Conservation (phyloP, 2,888 invertebrate species). For the Aethes cnicana region DNA sequence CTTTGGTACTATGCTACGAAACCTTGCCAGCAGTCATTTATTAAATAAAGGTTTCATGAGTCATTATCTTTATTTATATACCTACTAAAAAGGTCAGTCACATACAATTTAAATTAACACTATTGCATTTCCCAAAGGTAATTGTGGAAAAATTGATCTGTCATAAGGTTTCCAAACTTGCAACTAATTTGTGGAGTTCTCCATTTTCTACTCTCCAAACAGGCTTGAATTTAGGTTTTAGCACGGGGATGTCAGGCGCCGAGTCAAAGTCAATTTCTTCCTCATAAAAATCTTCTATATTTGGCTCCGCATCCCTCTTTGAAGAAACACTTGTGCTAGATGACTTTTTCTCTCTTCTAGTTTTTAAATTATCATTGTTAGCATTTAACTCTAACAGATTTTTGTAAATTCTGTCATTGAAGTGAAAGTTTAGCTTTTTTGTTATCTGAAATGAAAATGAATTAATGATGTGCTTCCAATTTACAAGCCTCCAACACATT, state of each 20-base stretch:
- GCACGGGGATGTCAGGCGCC: slow-evolving; percentile 55
- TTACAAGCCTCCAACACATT: no score
- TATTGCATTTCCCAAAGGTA: background rate
- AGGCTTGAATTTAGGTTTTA: slow-evolving; percentile 60
- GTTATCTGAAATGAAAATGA: slow-evolving; percentile 59
- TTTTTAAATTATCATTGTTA: slow-evolving; percentile 50
- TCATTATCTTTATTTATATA: no score
- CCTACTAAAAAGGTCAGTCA: background rate
- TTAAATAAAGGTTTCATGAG: no score
- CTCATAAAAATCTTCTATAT: slow-evolving; percentile 72
- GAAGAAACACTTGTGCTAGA: slow-evolving; percentile 38
- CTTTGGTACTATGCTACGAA: no score
- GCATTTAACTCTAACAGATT: slow-evolving; percentile 73
- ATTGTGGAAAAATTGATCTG: slow-evolving; percentile 22
- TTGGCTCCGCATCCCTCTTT: slow-evolving; percentile 71
- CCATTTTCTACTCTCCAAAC: slow-evolving; percentile 58
- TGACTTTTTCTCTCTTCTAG: slow-evolving; percentile 49
- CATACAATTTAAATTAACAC: no score
- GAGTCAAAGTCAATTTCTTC: slow-evolving; percentile 58
- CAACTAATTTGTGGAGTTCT: slow-evolving; percentile 59
- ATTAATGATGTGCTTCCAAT: no score
- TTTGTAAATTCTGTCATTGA: slow-evolving; percentile 71
- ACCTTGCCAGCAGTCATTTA: no score
- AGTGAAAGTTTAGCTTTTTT: slow-evolving; percentile 71
- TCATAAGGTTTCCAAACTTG: slow-evolving; percentile 69